Percentiles rank a stretch among this genome's conserved stretches.
phyloP scores from a whole-genome alignment of 2,113 vertebrate genomes.

The Phainopepla nitens region DNA sequence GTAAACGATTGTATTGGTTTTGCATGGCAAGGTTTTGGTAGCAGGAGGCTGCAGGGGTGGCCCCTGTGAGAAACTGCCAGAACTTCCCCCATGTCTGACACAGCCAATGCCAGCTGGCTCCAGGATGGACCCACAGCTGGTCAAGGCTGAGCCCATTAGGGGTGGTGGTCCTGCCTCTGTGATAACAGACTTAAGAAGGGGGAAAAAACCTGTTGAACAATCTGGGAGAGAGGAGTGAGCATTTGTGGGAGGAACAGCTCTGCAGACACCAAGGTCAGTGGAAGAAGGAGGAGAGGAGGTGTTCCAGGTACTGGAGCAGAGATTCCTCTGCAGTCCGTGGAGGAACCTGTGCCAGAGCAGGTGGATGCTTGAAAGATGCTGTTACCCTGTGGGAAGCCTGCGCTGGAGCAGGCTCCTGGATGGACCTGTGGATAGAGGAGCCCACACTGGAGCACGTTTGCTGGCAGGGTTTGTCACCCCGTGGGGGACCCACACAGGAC shows the following conservation, averaged over 20 bases:
- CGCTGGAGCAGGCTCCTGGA: neutral
- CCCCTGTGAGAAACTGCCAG: neutral
- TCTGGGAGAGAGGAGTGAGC: neutral
- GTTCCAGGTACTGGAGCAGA: neutral
- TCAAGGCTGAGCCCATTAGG: neutral
- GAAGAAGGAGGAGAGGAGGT: neutral
- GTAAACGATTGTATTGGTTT: neutral
- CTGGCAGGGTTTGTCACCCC: neutral
- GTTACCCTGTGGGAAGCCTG: neutral
- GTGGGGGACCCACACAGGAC: neutral
- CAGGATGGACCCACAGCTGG: neutral
- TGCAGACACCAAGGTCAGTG: neutral
- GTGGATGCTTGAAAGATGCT: neutral
- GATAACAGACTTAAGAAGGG: neutral
- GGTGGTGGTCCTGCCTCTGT: neutral
- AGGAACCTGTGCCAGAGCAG: neutral
- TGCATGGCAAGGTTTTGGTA: neutral
- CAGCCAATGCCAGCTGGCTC: neutral
- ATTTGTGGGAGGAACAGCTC: neutral
- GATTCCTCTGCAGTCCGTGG: neutral
- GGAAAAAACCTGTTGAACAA: neutral
- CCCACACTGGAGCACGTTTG: neutral
- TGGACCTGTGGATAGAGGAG: neutral
- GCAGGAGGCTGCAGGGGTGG: neutral
- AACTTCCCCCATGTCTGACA: neutral